phyloP scores from a whole-genome alignment of 2,888 invertebrate species.

The Eutolmus rufibarbis region DNA sequence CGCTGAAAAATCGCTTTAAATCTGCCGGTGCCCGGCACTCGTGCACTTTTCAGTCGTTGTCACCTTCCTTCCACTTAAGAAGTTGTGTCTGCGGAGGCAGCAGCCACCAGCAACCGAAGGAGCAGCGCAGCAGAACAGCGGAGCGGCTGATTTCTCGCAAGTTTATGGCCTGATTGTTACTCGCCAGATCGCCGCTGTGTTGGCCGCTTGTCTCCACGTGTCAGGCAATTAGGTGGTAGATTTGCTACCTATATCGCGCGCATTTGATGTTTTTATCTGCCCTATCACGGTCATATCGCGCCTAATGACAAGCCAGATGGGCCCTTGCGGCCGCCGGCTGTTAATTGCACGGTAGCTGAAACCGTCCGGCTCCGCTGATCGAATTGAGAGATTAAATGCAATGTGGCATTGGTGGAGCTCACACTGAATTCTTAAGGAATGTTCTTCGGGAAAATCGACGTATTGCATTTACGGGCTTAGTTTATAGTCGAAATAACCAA shows the following conservation, averaged over 20 bases:
- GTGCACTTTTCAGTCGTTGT: conserved; percentile 21
- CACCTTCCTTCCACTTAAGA: conserved; percentile 31
- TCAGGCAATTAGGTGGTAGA: conserved; percentile 48
- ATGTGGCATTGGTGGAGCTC: neutral
- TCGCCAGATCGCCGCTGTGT: neutral
- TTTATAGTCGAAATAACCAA: neutral
- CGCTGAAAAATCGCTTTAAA: conserved; percentile 27
- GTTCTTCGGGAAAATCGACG: neutral
- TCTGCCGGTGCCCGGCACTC: conserved; percentile 14
- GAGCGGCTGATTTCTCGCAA: conserved; percentile 39
- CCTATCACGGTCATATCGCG: conserved; percentile 19
- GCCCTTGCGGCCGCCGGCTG: neutral
- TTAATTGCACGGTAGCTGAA: conserved; percentile 17
- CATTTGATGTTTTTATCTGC: conserved; percentile 47
- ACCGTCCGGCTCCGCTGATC: conserved; percentile 7
- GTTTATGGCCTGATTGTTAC: conserved; percentile 44
- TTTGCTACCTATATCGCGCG: conserved; percentile 44
- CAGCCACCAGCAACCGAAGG: neutral
- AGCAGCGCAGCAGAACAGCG: neutral
- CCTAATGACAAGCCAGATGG: conserved; percentile 15
- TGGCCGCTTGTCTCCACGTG: conserved; percentile 38
- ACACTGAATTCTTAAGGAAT: neutral
- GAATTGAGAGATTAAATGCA: conserved; percentile 21
- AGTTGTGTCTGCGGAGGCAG: neutral
- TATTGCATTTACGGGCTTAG: neutral